Percentiles rank a stretch among this genome's conserved stretches.
phyloP scores from a whole-genome alignment of 1,140 invertebrate species.

The Panulirus ornatus region DNA sequence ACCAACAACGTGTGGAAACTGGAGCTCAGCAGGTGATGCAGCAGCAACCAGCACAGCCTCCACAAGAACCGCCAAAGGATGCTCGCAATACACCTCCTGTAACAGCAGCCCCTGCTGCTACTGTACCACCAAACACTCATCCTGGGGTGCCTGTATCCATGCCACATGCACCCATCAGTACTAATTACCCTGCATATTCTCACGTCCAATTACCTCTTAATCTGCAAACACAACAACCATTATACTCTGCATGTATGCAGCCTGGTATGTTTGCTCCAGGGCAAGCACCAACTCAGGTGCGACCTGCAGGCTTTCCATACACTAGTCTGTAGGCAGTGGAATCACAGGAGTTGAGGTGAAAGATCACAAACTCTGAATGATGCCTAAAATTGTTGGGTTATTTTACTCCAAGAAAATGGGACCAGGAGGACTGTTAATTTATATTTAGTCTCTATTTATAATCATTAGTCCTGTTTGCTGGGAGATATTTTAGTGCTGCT shows the following conservation, averaged over 20 bases:
- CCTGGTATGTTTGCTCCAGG: conserved; percentile 72
- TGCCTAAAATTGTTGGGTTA: neutral
- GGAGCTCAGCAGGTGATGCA: conserved; percentile 58
- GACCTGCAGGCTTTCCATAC: conserved; percentile 75
- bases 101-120: conserved; percentile 49
- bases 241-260: conserved; percentile 75
- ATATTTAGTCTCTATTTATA: neutral
- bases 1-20: conserved; percentile 49
- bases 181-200: conserved; percentile 72
- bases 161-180: conserved; percentile 71
- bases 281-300: conserved; percentile 70
- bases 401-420: conserved; percentile 11
- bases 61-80: conserved; percentile 65
- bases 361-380: neutral
- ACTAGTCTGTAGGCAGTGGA: conserved; percentile 64
- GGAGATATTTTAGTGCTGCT: neutral
- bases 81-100: conserved; percentile 66
- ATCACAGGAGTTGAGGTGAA: neutral
- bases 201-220: conserved; percentile 75
- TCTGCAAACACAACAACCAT: conserved; percentile 73
- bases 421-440: conserved; percentile 1
- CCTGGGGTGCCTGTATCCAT: conserved; percentile 71
- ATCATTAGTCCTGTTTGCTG: neutral
- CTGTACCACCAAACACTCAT: conserved; percentile 70
- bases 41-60: conserved; percentile 55